phyloP scores from a whole-genome alignment of 2,113 vertebrate genomes.

The Muscicapa adusta region DNA sequence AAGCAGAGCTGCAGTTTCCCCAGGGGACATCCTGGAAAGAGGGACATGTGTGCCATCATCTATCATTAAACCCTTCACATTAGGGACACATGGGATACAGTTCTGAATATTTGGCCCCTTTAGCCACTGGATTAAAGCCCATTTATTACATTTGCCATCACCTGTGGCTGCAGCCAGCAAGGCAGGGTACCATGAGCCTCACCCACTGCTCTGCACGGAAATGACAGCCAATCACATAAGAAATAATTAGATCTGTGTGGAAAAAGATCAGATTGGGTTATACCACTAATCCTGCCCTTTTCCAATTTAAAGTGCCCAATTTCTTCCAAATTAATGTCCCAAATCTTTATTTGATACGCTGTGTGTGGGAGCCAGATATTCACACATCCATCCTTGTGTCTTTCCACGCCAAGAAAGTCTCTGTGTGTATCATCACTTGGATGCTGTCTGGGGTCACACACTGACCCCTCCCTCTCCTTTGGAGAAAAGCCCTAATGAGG shows the following conservation, averaged over 20 bases:
- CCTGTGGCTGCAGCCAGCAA: neutral
- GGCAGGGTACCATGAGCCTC: neutral
- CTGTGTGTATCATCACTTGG: fast-evolving
- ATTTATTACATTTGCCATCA: neutral
- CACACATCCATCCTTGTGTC: neutral
- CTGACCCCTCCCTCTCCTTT: neutral
- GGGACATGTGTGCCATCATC: neutral
- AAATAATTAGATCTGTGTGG: neutral
- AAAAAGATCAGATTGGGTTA: neutral
- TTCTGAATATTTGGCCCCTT: neutral
- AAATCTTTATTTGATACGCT: neutral
- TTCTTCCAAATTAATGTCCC: neutral
- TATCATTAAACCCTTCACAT: neutral
- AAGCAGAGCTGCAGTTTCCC: neutral
- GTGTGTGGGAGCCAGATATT: neutral
- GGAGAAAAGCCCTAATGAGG: neutral
- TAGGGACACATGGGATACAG: neutral
- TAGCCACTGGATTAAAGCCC: neutral
- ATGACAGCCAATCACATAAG: fast-evolving
- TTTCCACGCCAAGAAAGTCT: neutral
- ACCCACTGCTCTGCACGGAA: neutral
- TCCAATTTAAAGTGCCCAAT: neutral
- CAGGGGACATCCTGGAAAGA: neutral
- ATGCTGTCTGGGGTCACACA: neutral
- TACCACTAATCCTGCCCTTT: neutral